Base-by-base conservation (phyloP, 1,140 invertebrate genomes). In the Arctopsyche grandis region DNA sequence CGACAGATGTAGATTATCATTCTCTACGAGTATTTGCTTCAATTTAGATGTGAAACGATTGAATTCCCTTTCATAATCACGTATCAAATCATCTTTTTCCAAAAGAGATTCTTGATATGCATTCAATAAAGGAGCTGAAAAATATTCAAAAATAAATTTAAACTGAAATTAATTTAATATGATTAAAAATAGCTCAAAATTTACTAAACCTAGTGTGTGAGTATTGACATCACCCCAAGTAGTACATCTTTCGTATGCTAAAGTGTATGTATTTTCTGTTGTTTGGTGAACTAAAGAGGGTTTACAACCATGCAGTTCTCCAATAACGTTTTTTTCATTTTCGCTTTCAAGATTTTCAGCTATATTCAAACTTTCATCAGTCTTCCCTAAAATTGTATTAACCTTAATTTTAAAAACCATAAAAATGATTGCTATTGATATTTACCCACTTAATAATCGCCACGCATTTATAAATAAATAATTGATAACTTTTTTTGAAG, bases 1-100 rank as follows among this genome's bases (percentile, higher is more conserved):
- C 7, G 26, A 48, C 24, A 86, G 87, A 75, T 91, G 89, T 69
- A 93, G 84, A 5, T 83, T 83, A 78, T 92, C 91, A 84, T 94
- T 94, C 84, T 94, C 92, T 22, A 84, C 85, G 0, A 92, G 80
- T 44, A 93, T 86, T 75, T 91, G 88, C 83, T 92, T 92, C 38
- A 91, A 85, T 84, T 90, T 90, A 0, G 86, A 87, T 52, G 90
- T 90, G 81, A 93, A 93, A n/a, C 87, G 83, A 22, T 91, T 89
- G 52, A 93, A 87, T 83, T 92, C 90, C 0, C 85, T 83, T 81
- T 90, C 91, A 73, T 92, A 93, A 75, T 89, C 88, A 7, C 86
- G 83, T 63, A 94, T 89, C 22, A 93, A 86, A 22, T 92, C 89
- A 21, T 92, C 89, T 84, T 93, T 93, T 83, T 93, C 93, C 0